A percentile compares a stretch with the other conserved stretches of the same genome.
Conservation (phyloP, 2,113 vertebrate genomes). For the Phalacrocorax pelagicus region DNA sequence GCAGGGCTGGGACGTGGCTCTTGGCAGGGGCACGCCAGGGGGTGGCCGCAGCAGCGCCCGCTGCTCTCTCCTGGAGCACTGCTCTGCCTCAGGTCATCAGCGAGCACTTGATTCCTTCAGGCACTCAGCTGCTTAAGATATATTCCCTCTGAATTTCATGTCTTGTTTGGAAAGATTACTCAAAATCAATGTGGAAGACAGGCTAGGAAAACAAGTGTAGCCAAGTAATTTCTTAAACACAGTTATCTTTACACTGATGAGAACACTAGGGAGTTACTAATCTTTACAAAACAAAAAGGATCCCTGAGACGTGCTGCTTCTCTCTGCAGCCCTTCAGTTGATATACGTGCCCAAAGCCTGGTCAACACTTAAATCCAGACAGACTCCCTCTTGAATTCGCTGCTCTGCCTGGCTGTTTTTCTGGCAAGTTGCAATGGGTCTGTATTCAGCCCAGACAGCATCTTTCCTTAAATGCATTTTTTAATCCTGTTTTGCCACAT, state of each 20-base stretch:
- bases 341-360: not conserved
- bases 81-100: not conserved
- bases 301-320: not conserved
- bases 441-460: not conserved
- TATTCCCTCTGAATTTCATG: constrained; percentile 23
- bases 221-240: constrained; percentile 45
- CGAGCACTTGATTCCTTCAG: not conserved
- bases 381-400: constrained; percentile 8
- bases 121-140: not conserved
- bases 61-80: not conserved
- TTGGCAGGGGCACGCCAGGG: rapidly evolving
- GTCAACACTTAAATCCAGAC: constrained; percentile 22
- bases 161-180: constrained; percentile 57
- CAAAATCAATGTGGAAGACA: constrained; percentile 43
- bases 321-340: constrained; percentile 21
- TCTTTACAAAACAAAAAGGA: constrained; percentile 40
- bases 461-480: constrained; percentile 19
- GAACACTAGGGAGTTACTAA: constrained; percentile 41
- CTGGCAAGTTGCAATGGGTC: not conserved
- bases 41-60: rapidly evolving
- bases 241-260: constrained; percentile 14
- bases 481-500: constrained; percentile 33
- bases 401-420: not conserved
- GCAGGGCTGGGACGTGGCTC: not conserved
- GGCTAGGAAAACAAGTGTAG: constrained; percentile 36